phyloP scores from a whole-genome alignment of 2,113 vertebrate species.

The human (Homo sapiens) region DNA sequence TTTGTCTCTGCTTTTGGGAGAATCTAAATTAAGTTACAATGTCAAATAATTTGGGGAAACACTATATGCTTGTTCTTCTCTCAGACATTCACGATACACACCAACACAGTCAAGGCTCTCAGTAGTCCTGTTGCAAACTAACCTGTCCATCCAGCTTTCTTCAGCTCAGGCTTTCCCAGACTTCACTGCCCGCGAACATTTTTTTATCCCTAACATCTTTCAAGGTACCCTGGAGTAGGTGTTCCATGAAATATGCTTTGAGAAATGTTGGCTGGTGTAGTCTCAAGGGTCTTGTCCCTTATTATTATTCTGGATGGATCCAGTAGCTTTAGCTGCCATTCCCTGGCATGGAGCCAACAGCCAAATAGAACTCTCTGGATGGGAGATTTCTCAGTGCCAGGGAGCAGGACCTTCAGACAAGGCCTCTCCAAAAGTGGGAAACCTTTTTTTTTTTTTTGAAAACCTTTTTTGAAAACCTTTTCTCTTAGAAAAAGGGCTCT shows the following conservation, averaged over 20 bases:
- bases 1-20: background rate
- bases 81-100: background rate
- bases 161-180: background rate
- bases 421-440: background rate
- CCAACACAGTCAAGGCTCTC: background rate
- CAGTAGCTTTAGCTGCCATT: conserved; percentile 15
- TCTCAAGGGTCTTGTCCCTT: background rate
- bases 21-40: background rate
- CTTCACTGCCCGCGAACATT: background rate
- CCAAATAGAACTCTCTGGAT: background rate
- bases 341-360: conserved; percentile 24
- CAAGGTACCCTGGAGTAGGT: background rate
- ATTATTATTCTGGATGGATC: background rate
- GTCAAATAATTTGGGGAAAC: background rate
- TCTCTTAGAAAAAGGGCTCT: background rate
- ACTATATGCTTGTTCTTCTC: background rate
- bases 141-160: background rate
- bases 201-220: background rate
- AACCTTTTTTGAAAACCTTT: background rate
- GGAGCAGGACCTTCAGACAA: conserved; percentile 14
- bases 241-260: background rate
- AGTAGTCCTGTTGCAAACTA: background rate
- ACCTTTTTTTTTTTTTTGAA: background rate
- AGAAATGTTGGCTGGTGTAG: background rate
- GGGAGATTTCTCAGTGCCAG: background rate